Base-by-base conservation (phyloP, 1,140 invertebrate species). In the Drosophila mojavensis region DNA sequence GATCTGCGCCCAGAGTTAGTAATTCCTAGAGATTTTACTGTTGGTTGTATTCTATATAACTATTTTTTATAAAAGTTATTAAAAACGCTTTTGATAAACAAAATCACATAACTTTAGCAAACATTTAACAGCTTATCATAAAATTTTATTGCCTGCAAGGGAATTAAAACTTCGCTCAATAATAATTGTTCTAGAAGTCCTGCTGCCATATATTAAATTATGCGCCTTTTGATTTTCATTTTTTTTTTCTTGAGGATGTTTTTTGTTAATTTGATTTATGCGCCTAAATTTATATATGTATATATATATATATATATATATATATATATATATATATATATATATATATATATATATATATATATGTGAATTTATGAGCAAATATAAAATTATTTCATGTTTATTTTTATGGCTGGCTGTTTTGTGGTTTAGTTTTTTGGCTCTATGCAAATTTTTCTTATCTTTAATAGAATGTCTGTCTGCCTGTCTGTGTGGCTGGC, bases 381-480 rank as follows among this genome's bases (percentile, higher is more conserved):
- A 74, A 81, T 59, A 50, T 51, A 78, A 81, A 81, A 76, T 84
- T 75, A 76, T 78, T 83, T 76, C 53, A 77, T 76, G 61, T 83
- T 69, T 76, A 58, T 60, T 80, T 80, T 81, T 81, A 81, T 72
- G 72, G 45, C 36, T 30, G 43, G n/a, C 36, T 15, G 39, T 56
- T 54, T 56, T 63, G 53, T 55, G 72, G 73, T 55, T 77, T 76
- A 69, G 63, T 75, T 81, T 74, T 81, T 84, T 72, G 76, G 76
- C 83, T 83, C 72, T 61, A 36, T 70, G 86, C 81, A 83, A 86
- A 88, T 84, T 65, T 67, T 79, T 66, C 70, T 76, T 79, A 88
- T 88, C 83, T 78, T 65, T 77, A 74, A 77, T 76, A 66, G 53
- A 39, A 62, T 48, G 54, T 41, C 26, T 43, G 17, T 28, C 59